Conservation (phyloP, 1,140 invertebrate species). For the Drosophila leontia region DNA sequence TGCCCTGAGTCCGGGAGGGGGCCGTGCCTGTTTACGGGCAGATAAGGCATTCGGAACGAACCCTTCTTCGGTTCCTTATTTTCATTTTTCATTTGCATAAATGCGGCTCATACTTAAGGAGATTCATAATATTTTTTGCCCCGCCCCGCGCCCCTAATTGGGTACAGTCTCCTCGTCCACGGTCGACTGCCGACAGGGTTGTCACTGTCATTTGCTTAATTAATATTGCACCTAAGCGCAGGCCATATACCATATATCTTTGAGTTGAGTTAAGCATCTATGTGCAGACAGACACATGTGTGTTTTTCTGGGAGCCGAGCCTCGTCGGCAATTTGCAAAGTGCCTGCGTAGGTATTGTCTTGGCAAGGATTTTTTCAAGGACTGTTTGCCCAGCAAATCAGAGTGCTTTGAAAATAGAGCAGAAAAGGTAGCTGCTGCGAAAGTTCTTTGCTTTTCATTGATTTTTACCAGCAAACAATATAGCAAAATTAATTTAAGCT, state of each 20-base stretch:
- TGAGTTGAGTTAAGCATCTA: conserved; percentile 8
- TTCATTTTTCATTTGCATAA: conserved; percentile 74
- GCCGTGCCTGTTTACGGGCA: conserved; percentile 33
- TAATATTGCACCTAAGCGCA: conserved; percentile 54
- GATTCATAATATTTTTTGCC: conserved; percentile 58
- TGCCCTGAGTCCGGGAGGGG: conserved; percentile 1
- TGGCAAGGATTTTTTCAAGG: conserved; percentile 5
- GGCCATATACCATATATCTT: conserved; percentile 19
- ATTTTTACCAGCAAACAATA: background rate
- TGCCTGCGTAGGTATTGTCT: conserved; percentile 18
- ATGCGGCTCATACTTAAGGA: conserved; percentile 62
- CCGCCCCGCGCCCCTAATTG: conserved; percentile 37
- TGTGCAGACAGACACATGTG: conserved; percentile 12
- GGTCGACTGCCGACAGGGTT: conserved; percentile 7
- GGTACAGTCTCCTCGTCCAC: conserved; percentile 8
- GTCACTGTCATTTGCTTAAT: conserved; percentile 65
- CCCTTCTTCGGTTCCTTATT: conserved; percentile 42
- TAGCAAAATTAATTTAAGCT: no score
- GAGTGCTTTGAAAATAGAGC: background rate
- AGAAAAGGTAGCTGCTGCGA: background rate
- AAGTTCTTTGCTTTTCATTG: background rate
- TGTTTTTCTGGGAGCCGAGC: conserved; percentile 11
- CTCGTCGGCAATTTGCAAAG: conserved; percentile 31
- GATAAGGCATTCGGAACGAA: conserved; percentile 44
- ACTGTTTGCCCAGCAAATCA: background rate